These are phyloP conservation scores for Pholis gunnellus DNA, from an alignment of 2,113 vertebrate genomes.

Conservation along the genomic window DNA sequence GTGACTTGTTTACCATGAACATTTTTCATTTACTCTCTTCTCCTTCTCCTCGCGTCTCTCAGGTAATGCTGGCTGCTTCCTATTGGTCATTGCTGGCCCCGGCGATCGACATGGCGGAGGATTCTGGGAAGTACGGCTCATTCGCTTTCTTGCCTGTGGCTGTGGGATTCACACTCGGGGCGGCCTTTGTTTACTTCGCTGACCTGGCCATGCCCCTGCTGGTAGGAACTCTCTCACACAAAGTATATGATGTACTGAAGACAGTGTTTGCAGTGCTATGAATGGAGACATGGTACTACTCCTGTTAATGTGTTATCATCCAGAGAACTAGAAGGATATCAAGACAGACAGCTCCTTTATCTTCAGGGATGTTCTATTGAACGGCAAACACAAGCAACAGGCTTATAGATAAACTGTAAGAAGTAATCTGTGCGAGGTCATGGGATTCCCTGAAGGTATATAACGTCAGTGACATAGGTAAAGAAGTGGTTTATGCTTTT, in stretches of 20 bases:
- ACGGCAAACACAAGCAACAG: neutral
- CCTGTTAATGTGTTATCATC: neutral
- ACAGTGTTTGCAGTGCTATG: neutral
- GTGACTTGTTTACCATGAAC: neutral
- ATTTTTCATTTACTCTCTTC: neutral
- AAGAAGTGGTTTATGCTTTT: neutral
- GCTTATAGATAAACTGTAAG: neutral
- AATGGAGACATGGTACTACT: neutral
- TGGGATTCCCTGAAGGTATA: neutral
- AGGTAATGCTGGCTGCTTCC: slow-evolving; percentile 98
- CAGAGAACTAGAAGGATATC: neutral
- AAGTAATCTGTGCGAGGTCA: neutral
- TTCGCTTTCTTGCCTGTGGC: slow-evolving; percentile 93
- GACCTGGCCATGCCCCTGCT: slow-evolving; percentile 88
- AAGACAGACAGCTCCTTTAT: neutral
- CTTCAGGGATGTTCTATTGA: neutral
- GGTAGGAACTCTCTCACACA: slow-evolving; percentile 82
- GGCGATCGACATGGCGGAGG: slow-evolving; percentile 91
- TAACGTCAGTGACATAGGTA: neutral
- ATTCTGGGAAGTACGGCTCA: slow-evolving; percentile 90
- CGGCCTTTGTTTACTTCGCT: slow-evolving; percentile 91
- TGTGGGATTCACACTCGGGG: slow-evolving; percentile 90
- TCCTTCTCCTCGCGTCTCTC: slow-evolving; percentile 10
- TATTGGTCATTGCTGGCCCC: slow-evolving; percentile 98
- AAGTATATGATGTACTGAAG: neutral